Evolutionary conservation across 2,113 vertebrate genomes (phyloP).

Genomic region (Cololabis saira): DNA sequence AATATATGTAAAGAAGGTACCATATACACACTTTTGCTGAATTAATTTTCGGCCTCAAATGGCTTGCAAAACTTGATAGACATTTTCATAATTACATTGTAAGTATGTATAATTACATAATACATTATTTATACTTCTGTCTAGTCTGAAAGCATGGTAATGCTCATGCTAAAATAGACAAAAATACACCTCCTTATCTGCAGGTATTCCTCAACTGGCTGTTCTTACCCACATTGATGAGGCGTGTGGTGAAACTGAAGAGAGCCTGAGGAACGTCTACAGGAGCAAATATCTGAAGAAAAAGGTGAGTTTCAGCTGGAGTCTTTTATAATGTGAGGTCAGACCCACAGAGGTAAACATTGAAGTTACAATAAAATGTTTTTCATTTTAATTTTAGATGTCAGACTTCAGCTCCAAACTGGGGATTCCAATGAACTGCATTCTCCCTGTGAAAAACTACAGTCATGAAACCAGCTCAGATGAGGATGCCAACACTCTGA

Average conservation of each 20-base stretch:
- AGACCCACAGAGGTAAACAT: not conserved
- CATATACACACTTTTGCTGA: no score
- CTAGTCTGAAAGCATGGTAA: no score
- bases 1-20: no score
- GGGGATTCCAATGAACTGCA: slow-evolving; percentile 9
- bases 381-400: not conserved
- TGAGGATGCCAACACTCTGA: not conserved
- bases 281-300: not conserved
- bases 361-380: not conserved
- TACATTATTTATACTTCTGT: no score
- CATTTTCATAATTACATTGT: no score
- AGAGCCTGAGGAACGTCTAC: not conserved
- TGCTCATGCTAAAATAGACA: no score
- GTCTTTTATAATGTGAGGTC: not conserved
- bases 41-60: no score
- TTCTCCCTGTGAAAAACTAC: slow-evolving; percentile 2
- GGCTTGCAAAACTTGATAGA: no score
- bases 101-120: no score
- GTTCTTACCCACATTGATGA: not conserved
- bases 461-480: not conserved
- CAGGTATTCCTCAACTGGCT: slow-evolving; percentile 7
- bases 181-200: not conserved
- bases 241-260: not conserved
- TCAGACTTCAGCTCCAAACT: not conserved
- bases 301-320: no score